Conservation (phyloP, 2,797 vertebrate species). For the Babyrousa celebensis region DNA sequence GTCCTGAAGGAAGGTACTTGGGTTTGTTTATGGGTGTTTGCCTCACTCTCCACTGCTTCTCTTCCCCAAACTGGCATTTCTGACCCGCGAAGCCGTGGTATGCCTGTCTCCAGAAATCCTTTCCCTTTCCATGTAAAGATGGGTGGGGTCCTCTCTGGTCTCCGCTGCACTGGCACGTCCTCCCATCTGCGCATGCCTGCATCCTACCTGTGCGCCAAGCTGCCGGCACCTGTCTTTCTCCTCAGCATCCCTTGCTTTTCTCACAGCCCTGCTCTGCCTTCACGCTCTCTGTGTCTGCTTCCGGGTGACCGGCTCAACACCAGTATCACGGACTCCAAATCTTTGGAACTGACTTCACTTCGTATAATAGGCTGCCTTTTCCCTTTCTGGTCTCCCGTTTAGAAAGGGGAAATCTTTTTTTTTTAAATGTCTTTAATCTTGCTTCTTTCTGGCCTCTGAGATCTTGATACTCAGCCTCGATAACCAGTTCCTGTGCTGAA, state of each 20-base stretch:
- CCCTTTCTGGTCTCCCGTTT: background rate
- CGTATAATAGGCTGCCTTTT: background rate
- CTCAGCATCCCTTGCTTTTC: background rate
- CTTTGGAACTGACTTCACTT: conserved; percentile 34
- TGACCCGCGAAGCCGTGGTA: background rate
- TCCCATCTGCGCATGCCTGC: background rate
- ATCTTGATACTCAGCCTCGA: background rate
- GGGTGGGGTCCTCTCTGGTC: background rate
- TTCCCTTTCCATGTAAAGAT: conserved; percentile 8
- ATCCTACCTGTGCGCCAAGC: background rate
- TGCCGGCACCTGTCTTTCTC: background rate
- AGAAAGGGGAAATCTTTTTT: background rate
- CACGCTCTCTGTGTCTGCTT: background rate
- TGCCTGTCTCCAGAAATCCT: background rate
- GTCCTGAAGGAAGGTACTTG: conserved; percentile 25
- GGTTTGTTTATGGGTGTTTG: background rate
- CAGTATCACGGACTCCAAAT: background rate
- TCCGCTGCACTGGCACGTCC: background rate
- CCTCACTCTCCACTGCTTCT: background rate
- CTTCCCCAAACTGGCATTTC: conserved; percentile 48
- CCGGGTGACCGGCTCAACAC: background rate
- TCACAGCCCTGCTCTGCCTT: background rate
- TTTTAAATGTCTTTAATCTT: background rate
- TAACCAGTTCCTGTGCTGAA: conserved; percentile 13
- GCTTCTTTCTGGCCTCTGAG: conserved; percentile 21